Percentiles rank a stretch among this genome's conserved stretches.
Evolutionary conservation across 2,797 vertebrate species (phyloP).

Genomic region (Perodicticus potto): DNA sequence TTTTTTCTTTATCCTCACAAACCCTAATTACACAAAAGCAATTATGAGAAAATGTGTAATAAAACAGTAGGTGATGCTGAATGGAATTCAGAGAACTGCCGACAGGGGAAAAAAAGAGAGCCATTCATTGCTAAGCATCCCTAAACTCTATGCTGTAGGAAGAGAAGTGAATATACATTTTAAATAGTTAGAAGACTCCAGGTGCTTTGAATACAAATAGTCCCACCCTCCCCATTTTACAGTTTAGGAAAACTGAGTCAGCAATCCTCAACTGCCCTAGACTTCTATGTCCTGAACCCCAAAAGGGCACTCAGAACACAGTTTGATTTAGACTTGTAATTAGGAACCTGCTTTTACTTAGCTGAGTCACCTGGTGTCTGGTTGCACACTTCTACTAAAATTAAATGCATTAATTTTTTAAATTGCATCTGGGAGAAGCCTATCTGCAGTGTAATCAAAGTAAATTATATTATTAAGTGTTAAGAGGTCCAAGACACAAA

Average conservation of each 20-base stretch:
- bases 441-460: conserved; percentile 68
- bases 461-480: conserved; percentile 80
- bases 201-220: conserved; percentile 50
- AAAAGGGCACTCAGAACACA: conserved; percentile 48
- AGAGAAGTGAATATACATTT: conserved; percentile 78
- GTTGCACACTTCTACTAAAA: conserved; percentile 66
- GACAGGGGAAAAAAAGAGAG: conserved; percentile 58
- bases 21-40: conserved; percentile 84
- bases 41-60: conserved; percentile 86
- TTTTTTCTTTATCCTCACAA: conserved; percentile 83
- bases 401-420: conserved; percentile 79
- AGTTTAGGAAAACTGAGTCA: conserved; percentile 71
- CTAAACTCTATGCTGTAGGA: conserved; percentile 86
- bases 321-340: conserved; percentile 76
- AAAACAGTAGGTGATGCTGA: conserved; percentile 84
- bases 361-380: conserved; percentile 66
- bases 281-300: conserved; percentile 59
- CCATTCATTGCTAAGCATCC: conserved; percentile 77
- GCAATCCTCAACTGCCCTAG: conserved; percentile 16
- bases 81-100: conserved; percentile 75
- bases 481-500: conserved; percentile 69
- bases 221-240: conserved; percentile 8
- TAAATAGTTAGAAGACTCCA: conserved; percentile 78
- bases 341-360: conserved; percentile 62
- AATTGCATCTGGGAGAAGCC: conserved; percentile 51